Base-by-base conservation (phyloP, 1,140 invertebrate species). In the Stegodyphus mimosarum region DNA sequence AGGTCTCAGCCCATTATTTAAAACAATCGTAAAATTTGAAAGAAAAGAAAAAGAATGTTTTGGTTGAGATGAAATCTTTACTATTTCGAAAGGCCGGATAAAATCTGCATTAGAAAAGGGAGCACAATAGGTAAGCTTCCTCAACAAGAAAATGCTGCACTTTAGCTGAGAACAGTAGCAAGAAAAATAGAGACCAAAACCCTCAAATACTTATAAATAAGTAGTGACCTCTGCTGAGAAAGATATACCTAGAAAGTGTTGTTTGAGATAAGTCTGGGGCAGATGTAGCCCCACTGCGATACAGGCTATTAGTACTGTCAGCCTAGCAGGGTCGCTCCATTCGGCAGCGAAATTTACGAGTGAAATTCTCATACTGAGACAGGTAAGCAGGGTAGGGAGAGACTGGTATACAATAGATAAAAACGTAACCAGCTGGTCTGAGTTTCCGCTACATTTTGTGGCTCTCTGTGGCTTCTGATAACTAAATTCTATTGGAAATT, bases 281-380 rank as follows among this genome's bases (percentile, higher is more conserved):
- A 84, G 73, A 75, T 84, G 81, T n/a, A 75, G 64, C 66, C 81
- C 81, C 63, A 84, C 81, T 75, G 81, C 18, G 72, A 84, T 84
- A 84, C 81, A 84, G 60, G 72, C 81, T 84, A 75, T 84, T 84
- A 84, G 81, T 84, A 84, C 72, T 84, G 81, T 84, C 81, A 76
- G 73, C 72, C 73, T 64, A 51, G 70, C 55, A 49, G 70, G 70
- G 55, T 51, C 72, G 73, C 63, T 64, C 64, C 52, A 84, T 75
- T 84, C 60, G 51, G 49, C 63, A 69, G 3, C 52, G 11, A 70
- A 75, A 84, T 84, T 84, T 84, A 84, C 64, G 81, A 84, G 72
- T 55, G 11, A 9, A 70, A 51, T 18, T n/a, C 81, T 64, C 81
- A 75, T 84, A 84, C 81, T 69, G 81, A 70, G 81, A 76, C 81